Evolutionary conservation across 1,140 invertebrate species (phyloP), one percentile per base, ranked within the genome.

Genomic region (Anoplophora glabripennis): DNA sequence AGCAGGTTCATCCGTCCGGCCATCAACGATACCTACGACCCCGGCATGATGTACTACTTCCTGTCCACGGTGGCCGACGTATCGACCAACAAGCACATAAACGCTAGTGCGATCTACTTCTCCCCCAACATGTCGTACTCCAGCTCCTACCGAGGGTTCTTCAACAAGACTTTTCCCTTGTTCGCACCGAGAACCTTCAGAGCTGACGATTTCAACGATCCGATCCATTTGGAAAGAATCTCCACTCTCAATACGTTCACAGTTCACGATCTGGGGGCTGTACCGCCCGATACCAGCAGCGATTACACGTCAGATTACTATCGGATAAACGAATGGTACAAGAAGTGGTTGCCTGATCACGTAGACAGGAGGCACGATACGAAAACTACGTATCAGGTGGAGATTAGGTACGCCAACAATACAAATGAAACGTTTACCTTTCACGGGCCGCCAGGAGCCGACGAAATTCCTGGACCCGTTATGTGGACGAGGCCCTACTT

Each of bases 31-130:
- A 92, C 91, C 0, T 92, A 94, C 62, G 94, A 98, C 79, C 95
- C 96, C 0, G 95, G 96, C 53, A 93, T 99, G 86, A 95, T 98
- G 92, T 99, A 99, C 73, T 96, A 97, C 71, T 96, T 97, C 71
- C 78, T 98, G 14, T 96, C 94, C 1, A 89, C 93, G 0, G 90
- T 96, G 0, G 94, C 96, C 0, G 96, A 98, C 77, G 93, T 99
- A 0, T 91, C 94, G 0, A 85, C 94, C 0, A 97, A 96, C 80
- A 87, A 88, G 0, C 87, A 89, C 62, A 89, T 99, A 53, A 99
- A 99, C 78, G 90, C 92, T 46, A 94, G 91, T 72, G 89, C 93
- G 0, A 86, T 98, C 56, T 97, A 97, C 75, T 99, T 97, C 72
- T 87, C 94, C 14, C 93, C 94, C 1, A 95, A 99, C 73, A 89